Conservation (phyloP, 2,888 invertebrate genomes). For the Anaspis maculata region DNA sequence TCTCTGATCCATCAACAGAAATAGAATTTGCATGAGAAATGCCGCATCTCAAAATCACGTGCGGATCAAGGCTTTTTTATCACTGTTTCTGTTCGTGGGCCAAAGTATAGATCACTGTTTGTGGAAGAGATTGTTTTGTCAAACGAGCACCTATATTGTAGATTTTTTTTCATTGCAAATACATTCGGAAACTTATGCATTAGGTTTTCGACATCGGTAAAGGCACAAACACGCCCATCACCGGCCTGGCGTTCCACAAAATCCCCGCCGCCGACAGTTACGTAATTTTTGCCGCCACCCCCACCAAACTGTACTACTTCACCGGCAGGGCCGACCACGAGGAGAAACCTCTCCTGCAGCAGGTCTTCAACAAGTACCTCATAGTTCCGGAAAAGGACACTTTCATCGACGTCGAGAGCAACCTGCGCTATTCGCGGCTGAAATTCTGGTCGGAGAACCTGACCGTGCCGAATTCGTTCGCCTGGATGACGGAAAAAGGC, state of each 20-base stretch:
- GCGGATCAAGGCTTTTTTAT: too few relatives aligned
- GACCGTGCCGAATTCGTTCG: conserved; percentile 68
- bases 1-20: too few relatives aligned
- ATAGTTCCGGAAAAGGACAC: conserved; percentile 59
- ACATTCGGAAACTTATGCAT: too few relatives aligned
- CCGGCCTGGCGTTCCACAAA: conserved; percentile 78
- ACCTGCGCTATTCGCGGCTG: conserved; percentile 62
- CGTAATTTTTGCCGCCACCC: conserved; percentile 76
- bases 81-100: too few relatives aligned
- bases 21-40: too few relatives aligned
- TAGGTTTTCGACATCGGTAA: conserved; percentile 85
- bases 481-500: conserved; percentile 81
- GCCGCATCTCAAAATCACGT: too few relatives aligned
- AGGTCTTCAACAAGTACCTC: conserved; percentile 70
- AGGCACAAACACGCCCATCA: conserved; percentile 69
- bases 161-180: too few relatives aligned
- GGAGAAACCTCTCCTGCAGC: conserved; percentile 71
- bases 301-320: conserved; percentile 80
- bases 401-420: conserved; percentile 64
- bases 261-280: conserved; percentile 64
- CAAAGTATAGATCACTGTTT: too few relatives aligned
- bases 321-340: conserved; percentile 67
- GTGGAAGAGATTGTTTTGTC: too few relatives aligned
- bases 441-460: conserved; percentile 66
- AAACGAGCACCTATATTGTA: too few relatives aligned